phyloP scores from a whole-genome alignment of 2,888 invertebrate genomes.

The Euphydryas editha region DNA sequence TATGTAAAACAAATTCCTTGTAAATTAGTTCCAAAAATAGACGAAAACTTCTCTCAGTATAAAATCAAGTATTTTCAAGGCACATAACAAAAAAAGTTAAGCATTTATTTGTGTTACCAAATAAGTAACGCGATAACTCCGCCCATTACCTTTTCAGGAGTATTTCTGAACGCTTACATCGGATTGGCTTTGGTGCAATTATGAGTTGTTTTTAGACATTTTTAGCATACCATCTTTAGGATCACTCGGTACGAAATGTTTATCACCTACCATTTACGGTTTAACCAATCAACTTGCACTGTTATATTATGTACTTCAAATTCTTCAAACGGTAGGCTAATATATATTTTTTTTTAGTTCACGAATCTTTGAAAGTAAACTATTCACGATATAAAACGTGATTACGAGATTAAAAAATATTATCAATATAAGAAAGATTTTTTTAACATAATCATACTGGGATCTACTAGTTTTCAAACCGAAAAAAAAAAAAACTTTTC shows the following conservation, averaged over 20 bases:
- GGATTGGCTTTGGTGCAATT: slow-evolving; percentile 43
- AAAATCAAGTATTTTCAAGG: not conserved
- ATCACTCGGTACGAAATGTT: slow-evolving; percentile 30
- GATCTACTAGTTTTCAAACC: too few relatives aligned
- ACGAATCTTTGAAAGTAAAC: not conserved
- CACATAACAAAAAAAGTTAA: not conserved
- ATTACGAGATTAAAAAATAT: too few relatives aligned
- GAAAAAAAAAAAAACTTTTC: too few relatives aligned
- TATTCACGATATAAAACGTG: not conserved
- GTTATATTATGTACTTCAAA: slow-evolving; percentile 18
- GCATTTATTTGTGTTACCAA: slow-evolving; percentile 14
- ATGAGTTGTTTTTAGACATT: slow-evolving; percentile 43
- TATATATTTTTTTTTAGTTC: not conserved
- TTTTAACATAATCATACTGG: too few relatives aligned
- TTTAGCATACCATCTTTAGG: slow-evolving; percentile 64
- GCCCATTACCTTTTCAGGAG: slow-evolving; percentile 62
- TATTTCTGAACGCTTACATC: slow-evolving; percentile 42
- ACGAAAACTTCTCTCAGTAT: not conserved
- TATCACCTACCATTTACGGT: slow-evolving; percentile 49
- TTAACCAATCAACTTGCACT: slow-evolving; percentile 36
- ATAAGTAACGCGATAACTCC: slow-evolving; percentile 44
- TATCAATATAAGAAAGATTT: too few relatives aligned
- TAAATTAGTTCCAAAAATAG: not conserved
- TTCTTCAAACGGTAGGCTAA: not conserved
- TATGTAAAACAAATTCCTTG: not conserved